phyloP scores from a whole-genome alignment of 1,140 invertebrate species.

The Scylla paramamosain region DNA sequence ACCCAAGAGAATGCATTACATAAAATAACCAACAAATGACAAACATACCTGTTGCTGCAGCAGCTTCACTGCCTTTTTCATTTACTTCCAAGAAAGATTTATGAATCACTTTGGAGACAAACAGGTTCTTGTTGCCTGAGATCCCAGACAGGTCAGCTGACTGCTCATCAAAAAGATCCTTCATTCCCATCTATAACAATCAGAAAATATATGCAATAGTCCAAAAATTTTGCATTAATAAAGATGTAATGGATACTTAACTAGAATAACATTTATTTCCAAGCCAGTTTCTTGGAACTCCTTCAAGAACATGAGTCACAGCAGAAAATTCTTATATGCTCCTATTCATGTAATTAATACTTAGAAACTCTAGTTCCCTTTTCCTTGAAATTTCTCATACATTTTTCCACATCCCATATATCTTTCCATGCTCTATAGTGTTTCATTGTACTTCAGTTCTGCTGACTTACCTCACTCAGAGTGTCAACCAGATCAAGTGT shows the following conservation, averaged over 20 bases:
- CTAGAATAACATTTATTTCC: too few species aligned
- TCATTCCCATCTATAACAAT: slow-evolving; percentile 80
- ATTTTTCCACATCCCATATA: too few species aligned
- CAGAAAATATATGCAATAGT: background rate
- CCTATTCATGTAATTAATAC: background rate
- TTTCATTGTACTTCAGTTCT: background rate
- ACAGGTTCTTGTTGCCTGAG: slow-evolving; percentile 81
- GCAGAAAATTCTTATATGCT: background rate
- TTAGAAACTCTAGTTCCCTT: too few species aligned
- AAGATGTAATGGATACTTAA: too few species aligned
- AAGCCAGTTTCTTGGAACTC: background rate
- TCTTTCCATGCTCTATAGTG: background rate
- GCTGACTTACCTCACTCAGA: slow-evolving; percentile 79
- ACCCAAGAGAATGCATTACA: background rate
- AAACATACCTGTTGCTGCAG: slow-evolving; percentile 85
- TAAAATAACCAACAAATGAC: too few species aligned
- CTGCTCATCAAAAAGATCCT: slow-evolving; percentile 84
- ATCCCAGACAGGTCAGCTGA: slow-evolving; percentile 85
- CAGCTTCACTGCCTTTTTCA: slow-evolving; percentile 89
- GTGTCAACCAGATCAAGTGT: slow-evolving; percentile 82
- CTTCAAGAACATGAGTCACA: too few species aligned
- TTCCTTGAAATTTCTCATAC: too few species aligned
- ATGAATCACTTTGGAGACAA: slow-evolving; percentile 86
- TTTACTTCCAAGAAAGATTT: slow-evolving; percentile 90
- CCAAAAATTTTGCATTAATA: background rate